Percentiles rank a stretch among this genome's conserved stretches.
phyloP scores from a whole-genome alignment of 2,113 vertebrate species.

The Cryptotis parvus region DNA sequence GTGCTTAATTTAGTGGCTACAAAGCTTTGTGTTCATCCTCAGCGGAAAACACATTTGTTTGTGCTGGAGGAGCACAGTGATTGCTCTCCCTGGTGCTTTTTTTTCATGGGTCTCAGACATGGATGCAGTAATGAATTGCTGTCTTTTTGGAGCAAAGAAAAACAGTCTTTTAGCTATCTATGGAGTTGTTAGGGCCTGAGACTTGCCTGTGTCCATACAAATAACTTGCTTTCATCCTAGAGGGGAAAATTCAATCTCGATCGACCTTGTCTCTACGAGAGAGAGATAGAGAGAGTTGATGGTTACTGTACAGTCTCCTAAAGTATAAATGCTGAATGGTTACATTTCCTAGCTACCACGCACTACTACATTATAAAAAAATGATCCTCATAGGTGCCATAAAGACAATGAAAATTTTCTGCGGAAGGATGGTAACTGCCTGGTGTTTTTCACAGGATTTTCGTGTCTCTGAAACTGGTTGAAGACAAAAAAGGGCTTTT shows the following conservation, averaged over 20 bases:
- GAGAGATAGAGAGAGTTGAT: no score
- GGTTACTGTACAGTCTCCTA: slow-evolving; percentile 62
- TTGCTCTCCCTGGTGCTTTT: slow-evolving; percentile 72
- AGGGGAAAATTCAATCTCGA: slow-evolving; percentile 72
- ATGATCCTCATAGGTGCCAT: slow-evolving; percentile 1
- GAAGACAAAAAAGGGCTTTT: background rate
- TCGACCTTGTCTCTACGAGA: background rate
- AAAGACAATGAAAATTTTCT: background rate
- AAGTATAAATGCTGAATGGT: slow-evolving; percentile 78
- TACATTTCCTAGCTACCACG: slow-evolving; percentile 3
- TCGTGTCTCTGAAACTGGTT: background rate
- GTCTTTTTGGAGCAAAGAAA: slow-evolving; percentile 79
- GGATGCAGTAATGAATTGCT: slow-evolving; percentile 80
- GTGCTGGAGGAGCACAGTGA: slow-evolving; percentile 80
- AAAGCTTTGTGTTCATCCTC: slow-evolving; percentile 78
- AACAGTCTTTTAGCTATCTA: slow-evolving; percentile 70
- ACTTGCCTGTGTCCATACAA: slow-evolving; percentile 54
- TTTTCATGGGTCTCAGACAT: slow-evolving; percentile 75
- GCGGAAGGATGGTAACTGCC: background rate
- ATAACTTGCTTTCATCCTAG: slow-evolving; percentile 73
- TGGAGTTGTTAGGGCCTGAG: slow-evolving; percentile 74
- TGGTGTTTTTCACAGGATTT: background rate
- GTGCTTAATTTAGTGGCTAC: slow-evolving; percentile 76
- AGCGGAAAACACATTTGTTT: slow-evolving; percentile 85
- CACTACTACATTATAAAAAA: slow-evolving; percentile 26